Conservation (phyloP, 2,888 invertebrate species). For the Steromphala cineraria region DNA sequence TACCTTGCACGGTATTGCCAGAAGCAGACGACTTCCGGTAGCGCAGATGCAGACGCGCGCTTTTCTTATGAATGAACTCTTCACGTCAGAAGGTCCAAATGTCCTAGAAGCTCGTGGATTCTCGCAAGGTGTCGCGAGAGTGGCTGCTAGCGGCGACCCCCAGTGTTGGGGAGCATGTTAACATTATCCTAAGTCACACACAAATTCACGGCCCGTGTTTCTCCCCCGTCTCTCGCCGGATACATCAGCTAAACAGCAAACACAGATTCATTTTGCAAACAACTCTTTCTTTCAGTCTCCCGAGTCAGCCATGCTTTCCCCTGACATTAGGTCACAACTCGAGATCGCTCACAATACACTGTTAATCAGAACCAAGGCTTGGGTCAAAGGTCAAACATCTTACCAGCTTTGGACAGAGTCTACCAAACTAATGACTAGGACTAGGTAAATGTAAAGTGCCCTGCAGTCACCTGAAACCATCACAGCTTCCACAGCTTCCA, state of each 20-base stretch:
- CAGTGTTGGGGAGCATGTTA: slow-evolving; percentile 4
- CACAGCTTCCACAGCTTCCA: no score
- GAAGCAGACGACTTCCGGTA: slow-evolving; percentile 15
- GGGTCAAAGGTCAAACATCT: background rate
- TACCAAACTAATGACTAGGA: background rate
- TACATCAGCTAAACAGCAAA: slow-evolving; percentile 4
- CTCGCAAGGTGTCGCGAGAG: slow-evolving; percentile 17
- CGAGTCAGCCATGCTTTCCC: background rate
- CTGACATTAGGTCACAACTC: slow-evolving; percentile 16
- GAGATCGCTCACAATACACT: slow-evolving; percentile 2
- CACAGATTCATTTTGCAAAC: slow-evolving; percentile 22
- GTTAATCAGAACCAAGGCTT: background rate
- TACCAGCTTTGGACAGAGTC: background rate
- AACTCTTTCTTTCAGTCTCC: slow-evolving; percentile 15
- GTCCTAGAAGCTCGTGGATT: slow-evolving; percentile 20
- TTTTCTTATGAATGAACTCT: slow-evolving; percentile 17
- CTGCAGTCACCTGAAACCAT: background rate
- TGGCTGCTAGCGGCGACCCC: slow-evolving; percentile 12
- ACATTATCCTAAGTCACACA: slow-evolving; percentile 23
- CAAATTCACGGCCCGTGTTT: slow-evolving; percentile 12
- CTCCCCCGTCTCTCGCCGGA: background rate
- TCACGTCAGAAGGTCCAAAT: slow-evolving; percentile 15
- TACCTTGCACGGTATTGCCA: slow-evolving; percentile 19
- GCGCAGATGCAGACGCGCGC: background rate
- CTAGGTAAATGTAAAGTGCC: background rate